Percentiles rank a stretch among this genome's conserved stretches.
Evolutionary conservation across 2,113 vertebrate species (phyloP).

Genomic region (Pandion haliaetus): DNA sequence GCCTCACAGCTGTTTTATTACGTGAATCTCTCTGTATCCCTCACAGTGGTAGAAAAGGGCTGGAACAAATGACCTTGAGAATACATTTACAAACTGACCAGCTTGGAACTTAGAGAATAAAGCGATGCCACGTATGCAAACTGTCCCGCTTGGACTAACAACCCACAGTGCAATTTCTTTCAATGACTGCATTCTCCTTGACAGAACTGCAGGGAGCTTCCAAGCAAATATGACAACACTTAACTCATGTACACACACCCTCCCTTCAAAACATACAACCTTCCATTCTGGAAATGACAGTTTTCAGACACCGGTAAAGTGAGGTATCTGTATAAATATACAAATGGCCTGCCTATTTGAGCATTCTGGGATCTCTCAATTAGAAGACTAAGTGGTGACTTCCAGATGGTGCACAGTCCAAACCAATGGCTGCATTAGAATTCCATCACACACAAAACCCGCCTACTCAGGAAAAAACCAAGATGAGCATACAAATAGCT

Average conservation of each 20-base stretch:
- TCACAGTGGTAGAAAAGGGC: neutral
- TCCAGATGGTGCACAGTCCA: neutral
- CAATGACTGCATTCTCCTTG: neutral
- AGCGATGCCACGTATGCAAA: neutral
- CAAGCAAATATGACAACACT: neutral
- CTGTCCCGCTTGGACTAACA: neutral
- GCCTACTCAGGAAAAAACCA: neutral
- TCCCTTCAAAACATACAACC: neutral
- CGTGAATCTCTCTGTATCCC: no score
- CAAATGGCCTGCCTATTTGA: no score
- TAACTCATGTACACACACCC: neutral
- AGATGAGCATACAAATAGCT: neutral
- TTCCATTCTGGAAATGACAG: neutral
- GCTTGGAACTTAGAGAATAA: neutral
- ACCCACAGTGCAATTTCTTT: no score
- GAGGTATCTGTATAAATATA: neutral
- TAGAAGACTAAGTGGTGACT: no score
- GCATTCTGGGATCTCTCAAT: neutral
- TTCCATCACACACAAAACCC: neutral
- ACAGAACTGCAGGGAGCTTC: neutral
- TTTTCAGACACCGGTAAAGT: no score
- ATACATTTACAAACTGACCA: no score
- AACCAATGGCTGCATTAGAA: neutral
- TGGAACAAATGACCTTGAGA: neutral
- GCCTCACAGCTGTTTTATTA: neutral